Conservation (phyloP, 2,888 invertebrate species). For the Anthrax anthrax region DNA sequence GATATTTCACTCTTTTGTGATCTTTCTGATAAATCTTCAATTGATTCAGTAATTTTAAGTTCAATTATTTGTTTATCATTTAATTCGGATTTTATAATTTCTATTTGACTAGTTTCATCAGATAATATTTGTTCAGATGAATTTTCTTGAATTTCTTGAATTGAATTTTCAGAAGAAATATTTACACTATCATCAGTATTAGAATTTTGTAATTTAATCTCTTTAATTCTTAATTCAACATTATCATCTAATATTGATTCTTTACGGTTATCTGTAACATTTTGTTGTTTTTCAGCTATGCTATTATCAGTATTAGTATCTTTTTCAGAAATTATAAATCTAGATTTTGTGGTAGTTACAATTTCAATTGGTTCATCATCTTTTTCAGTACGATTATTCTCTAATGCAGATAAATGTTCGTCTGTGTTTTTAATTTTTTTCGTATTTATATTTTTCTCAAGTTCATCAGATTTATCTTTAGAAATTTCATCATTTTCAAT, state of each 20-base stretch:
- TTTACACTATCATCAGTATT: background rate
- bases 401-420: background rate
- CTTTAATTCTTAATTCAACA: background rate
- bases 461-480: background rate
- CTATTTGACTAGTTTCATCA: no score
- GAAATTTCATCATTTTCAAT: background rate
- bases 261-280: no score
- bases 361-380: constrained; percentile 11
- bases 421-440: background rate
- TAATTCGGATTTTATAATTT: no score
- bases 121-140: background rate
- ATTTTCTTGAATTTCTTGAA: background rate
- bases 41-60: constrained; percentile 15
- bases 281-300: no score
- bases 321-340: no score
- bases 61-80: constrained; percentile 1
- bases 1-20: constrained; percentile 1
- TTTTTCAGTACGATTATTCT: background rate
- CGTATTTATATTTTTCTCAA: background rate
- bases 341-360: no score
- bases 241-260: background rate
- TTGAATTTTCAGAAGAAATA: background rate
- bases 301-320: constrained; percentile 8
- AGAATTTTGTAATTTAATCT: background rate
- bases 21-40: constrained; percentile 9